phyloP scores from a whole-genome alignment of 2,797 vertebrate genomes.

The Hydrocynus forskahlii region DNA sequence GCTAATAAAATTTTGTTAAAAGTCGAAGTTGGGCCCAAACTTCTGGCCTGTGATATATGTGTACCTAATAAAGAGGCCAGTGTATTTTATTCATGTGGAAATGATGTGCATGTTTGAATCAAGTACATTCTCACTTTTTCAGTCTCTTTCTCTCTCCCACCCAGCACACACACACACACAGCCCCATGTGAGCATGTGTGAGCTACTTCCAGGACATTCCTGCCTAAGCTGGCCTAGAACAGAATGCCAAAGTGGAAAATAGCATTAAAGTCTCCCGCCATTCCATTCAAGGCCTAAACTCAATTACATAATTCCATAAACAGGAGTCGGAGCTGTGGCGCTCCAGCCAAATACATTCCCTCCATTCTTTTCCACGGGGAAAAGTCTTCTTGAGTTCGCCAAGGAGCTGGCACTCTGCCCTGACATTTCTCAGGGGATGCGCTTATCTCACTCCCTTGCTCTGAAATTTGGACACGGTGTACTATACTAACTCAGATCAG shows the following conservation, averaged over 20 bases:
- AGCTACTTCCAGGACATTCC: conserved; percentile 46
- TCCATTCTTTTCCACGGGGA: conserved; percentile 68
- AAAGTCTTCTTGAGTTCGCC: conserved; percentile 57
- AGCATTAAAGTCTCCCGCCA: conserved; percentile 53
- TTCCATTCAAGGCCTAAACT: conserved; percentile 53
- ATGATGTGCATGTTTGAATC: too few species aligned
- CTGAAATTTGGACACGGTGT: not conserved
- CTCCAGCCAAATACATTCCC: conserved; percentile 64
- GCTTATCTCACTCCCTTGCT: conserved; percentile 31
- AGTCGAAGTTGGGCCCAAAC: too few species aligned
- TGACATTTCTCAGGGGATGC: conserved; percentile 63
- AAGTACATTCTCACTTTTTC: too few species aligned
- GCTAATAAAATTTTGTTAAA: too few species aligned
- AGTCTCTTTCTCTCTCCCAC: too few species aligned
- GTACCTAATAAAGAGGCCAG: too few species aligned
- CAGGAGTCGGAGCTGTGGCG: conserved; percentile 52
- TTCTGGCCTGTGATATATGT: too few species aligned
- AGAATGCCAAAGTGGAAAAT: conserved; percentile 58
- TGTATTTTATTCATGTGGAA: too few species aligned
- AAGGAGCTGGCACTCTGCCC: conserved; percentile 61
- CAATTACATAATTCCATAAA: conserved; percentile 64
- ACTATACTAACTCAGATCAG: not conserved
- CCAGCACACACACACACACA: too few species aligned
- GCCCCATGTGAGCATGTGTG: not conserved
- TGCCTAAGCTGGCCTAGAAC: conserved; percentile 40